A percentile compares a stretch with the other conserved stretches of the same genome.
phyloP scores from a whole-genome alignment of 1,140 invertebrate species.

The Arctopsyche grandis region DNA sequence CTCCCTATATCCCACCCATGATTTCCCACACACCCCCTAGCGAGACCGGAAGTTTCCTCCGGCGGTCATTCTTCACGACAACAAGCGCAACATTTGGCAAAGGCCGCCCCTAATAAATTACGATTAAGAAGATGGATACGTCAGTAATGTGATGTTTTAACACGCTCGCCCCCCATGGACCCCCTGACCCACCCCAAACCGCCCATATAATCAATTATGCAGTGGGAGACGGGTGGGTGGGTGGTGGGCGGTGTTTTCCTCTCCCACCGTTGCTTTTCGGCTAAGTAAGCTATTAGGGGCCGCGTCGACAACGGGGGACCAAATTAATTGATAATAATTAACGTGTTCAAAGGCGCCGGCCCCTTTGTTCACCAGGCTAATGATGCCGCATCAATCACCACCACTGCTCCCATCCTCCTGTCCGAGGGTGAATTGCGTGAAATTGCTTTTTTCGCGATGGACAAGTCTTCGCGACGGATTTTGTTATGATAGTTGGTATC shows the following conservation, averaged over 20 bases:
- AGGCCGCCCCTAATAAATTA: slow-evolving; percentile 26
- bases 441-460: not conserved
- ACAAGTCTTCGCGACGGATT: too few species aligned
- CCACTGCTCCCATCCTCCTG: not conserved
- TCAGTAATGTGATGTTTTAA: slow-evolving; percentile 40
- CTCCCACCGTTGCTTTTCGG: slow-evolving; percentile 19
- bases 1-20: too few species aligned
- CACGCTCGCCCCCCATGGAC: slow-evolving; percentile 4
- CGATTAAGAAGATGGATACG: slow-evolving; percentile 39
- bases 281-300: slow-evolving; percentile 44
- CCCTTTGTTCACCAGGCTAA: slow-evolving; percentile 25
- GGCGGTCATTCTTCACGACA: slow-evolving; percentile 1
- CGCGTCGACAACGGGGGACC: slow-evolving; percentile 37
- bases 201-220: slow-evolving; percentile 38
- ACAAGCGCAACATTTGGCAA: slow-evolving; percentile 10
- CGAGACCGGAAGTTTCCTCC: not conserved
- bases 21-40: not conserved
- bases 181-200: not conserved
- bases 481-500: too few species aligned
- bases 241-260: not conserved
- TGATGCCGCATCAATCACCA: slow-evolving; percentile 36
- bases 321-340: slow-evolving; percentile 45
- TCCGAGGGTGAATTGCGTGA: not conserved
- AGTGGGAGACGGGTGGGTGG: not conserved
- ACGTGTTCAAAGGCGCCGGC: slow-evolving; percentile 41